Conservation (phyloP, 2,888 invertebrate species). For the Parnassius orleans region DNA sequence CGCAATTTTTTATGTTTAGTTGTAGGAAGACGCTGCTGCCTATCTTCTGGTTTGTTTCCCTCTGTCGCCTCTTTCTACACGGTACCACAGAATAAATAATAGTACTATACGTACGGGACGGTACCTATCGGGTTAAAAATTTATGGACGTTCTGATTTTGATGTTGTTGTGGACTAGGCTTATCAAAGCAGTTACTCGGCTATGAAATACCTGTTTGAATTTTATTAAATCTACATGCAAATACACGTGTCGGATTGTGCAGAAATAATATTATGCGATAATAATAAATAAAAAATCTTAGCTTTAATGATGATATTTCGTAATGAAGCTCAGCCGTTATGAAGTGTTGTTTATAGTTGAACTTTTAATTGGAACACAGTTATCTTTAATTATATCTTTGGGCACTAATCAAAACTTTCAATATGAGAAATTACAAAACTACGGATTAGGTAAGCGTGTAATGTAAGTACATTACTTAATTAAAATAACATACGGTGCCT, state of each 20-base stretch:
- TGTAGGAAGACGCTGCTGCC: too few relatives aligned
- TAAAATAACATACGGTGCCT: too few relatives aligned
- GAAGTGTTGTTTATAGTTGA: constrained; percentile 40
- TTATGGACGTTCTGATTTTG: too few relatives aligned
- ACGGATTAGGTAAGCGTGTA: constrained; percentile 40
- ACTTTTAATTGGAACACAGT: constrained; percentile 27
- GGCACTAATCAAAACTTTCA: constrained; percentile 39
- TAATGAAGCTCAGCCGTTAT: constrained; percentile 1
- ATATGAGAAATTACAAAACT: constrained; percentile 48
- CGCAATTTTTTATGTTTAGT: too few relatives aligned
- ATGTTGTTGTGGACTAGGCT: background rate
- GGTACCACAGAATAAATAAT: too few relatives aligned
- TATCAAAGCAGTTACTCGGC: background rate
- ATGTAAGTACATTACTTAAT: constrained; percentile 45
- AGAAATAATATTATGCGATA: background rate
- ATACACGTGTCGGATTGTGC: background rate
- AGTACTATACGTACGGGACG: too few relatives aligned
- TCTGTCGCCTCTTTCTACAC: too few relatives aligned
- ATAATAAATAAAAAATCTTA: background rate
- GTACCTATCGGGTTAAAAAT: too few relatives aligned
- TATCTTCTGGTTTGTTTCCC: too few relatives aligned
- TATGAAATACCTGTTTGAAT: background rate
- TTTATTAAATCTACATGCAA: background rate
- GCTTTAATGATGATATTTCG: background rate
- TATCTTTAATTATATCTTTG: constrained; percentile 15